A percentile compares a stretch with the other conserved stretches of the same genome.
phyloP scores from a whole-genome alignment of 2,113 vertebrate species.

The Dromas ardeola region DNA sequence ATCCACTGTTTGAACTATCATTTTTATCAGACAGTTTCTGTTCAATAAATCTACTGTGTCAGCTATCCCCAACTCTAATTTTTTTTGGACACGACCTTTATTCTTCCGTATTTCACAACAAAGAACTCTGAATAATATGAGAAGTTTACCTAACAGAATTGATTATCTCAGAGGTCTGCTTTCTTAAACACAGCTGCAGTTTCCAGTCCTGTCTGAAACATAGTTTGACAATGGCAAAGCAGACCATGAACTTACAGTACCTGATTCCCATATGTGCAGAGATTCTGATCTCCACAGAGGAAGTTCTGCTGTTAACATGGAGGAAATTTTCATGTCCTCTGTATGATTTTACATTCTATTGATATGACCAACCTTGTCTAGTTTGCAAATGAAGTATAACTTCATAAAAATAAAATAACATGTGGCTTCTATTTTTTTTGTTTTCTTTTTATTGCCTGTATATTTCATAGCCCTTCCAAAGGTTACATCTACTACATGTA shows the following conservation, averaged over 20 bases:
- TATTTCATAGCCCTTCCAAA: background rate
- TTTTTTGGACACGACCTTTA: background rate
- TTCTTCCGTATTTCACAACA: constrained; percentile 18
- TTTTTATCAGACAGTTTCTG: constrained; percentile 16
- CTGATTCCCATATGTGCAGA: background rate
- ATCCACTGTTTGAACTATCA: constrained; percentile 10
- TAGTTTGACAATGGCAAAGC: background rate
- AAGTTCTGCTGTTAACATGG: background rate
- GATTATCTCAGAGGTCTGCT: constrained; percentile 8
- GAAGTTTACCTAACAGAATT: constrained; percentile 27
- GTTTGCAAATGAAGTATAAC: background rate
- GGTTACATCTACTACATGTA: background rate
- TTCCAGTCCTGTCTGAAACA: background rate
- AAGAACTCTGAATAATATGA: constrained; percentile 13
- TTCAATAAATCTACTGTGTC: background rate
- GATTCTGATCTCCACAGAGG: background rate
- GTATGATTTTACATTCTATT: background rate
- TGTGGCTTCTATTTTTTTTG: background rate
- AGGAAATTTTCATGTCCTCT: background rate
- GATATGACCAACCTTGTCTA: background rate
- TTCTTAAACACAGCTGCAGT: constrained; percentile 4
- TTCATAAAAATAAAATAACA: background rate
- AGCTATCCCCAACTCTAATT: background rate
- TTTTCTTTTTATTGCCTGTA: background rate
- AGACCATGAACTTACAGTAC: background rate